Conservation (phyloP, 2,797 vertebrate species). For the Periophthalmus magnuspinnatus region DNA sequence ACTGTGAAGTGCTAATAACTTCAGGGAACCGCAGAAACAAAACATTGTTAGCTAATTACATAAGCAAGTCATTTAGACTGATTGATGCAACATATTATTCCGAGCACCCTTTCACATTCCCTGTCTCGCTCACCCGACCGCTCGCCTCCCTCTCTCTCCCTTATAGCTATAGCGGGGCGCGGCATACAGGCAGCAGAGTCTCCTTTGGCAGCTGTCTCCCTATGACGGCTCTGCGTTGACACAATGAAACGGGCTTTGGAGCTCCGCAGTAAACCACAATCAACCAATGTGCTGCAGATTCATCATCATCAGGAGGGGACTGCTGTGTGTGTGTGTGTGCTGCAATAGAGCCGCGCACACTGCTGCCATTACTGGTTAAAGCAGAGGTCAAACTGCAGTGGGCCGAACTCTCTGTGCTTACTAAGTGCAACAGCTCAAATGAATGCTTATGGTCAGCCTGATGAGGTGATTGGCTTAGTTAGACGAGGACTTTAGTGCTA, state of each 20-base stretch:
- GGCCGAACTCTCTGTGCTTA: conserved; percentile 26
- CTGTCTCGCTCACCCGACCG: not conserved
- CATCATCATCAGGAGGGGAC: conserved; percentile 70
- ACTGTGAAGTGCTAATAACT: conserved; percentile 76
- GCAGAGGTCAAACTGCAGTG: conserved; percentile 53
- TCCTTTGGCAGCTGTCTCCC: conserved; percentile 69
- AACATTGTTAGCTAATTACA: conserved; percentile 79
- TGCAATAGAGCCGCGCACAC: conserved; percentile 50
- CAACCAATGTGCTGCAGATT: conserved; percentile 71
- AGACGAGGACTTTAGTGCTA: conserved; percentile 33
- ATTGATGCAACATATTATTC: conserved; percentile 76
- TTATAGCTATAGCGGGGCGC: conserved; percentile 40
- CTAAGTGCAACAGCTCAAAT: conserved; percentile 35
- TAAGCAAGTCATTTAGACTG: conserved; percentile 78
- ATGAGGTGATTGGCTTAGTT: conserved; percentile 32
- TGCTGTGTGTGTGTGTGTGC: conserved; percentile 14
- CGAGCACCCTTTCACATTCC: conserved; percentile 32
- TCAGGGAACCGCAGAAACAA: conserved; percentile 75
- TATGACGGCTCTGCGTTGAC: conserved; percentile 58
- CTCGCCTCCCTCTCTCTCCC: conserved; percentile 31
- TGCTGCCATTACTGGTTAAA: conserved; percentile 51
- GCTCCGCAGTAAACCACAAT: conserved; percentile 71
- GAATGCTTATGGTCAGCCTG: conserved; percentile 31
- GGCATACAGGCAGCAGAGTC: conserved; percentile 52
- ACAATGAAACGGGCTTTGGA: conserved; percentile 60